Evolutionary conservation across 2,797 vertebrate species (phyloP), one percentile per base, ranked within the genome.

Genomic region (Micropoecilia bifurca): DNA sequence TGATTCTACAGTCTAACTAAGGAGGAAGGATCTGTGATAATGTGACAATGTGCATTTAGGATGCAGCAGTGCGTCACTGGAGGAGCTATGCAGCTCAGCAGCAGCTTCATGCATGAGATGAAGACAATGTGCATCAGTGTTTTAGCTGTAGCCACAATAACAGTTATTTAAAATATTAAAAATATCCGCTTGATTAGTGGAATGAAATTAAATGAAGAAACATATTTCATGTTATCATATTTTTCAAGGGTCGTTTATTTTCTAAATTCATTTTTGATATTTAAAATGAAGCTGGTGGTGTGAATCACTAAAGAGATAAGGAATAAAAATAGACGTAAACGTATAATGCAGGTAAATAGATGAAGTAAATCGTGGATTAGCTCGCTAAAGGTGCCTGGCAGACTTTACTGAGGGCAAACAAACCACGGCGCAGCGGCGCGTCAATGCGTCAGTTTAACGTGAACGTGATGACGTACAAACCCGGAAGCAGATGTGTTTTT

Each of bases 391-490:
- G 13, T 30, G 3, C 72, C 73, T 76, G 76, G 41, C 47, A 79
- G 69, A 3, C 39, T 57, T 0, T 0, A 73, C 20, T n/a, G 47
- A 59, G 76, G 75, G 25, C 6, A 1, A 0, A 0, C 5, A 5
- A 3, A 41, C 39, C 33, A 33, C 33, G 33, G 33, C 18, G 6
- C 0, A 0, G 9, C n/a, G 0, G 28, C 1, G 1, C 75, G 30
- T 78, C 1, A 0, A 0, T 20, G 0, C 84, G 86, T 90, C 87
- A 85, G 46, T 2, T 0, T 2, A 4, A 1, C n/a, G 43, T 50
- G 59, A 81, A 88, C 76, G 90, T 72, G 45, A 14, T 73, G 30
- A 74, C 77, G 69, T 79, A 12, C 7, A 20, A 77, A 83, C 71
- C 1, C 82, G 88, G 90, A 92, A 90, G 9, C 14, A 9, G 8